Evolutionary conservation across 2,113 vertebrate species (phyloP).

Genomic region (Dasyornis broadbenti): DNA sequence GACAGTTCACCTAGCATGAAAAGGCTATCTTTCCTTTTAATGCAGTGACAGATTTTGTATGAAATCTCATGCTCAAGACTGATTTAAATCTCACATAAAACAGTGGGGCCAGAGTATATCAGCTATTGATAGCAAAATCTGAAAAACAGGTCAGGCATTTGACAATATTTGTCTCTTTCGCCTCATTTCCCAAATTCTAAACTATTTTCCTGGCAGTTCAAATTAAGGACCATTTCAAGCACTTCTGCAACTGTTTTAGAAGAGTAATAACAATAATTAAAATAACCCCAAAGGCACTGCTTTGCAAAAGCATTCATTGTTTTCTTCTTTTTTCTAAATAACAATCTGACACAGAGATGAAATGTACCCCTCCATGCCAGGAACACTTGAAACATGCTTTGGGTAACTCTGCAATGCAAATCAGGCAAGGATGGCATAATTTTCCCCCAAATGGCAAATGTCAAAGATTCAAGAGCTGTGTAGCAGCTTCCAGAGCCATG

Average conservation of each 20-base stretch:
- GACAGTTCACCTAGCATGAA: neutral
- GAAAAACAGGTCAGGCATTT: constrained; percentile 16
- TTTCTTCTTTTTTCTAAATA: neutral
- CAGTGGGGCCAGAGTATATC: neutral
- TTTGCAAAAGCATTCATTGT: neutral
- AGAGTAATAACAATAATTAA: neutral
- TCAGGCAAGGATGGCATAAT: neutral
- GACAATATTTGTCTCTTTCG: constrained; percentile 1
- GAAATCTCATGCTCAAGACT: neutral
- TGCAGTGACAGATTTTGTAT: neutral
- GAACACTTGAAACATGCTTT: neutral
- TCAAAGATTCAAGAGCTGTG: neutral
- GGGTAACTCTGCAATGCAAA: neutral
- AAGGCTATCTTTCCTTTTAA: constrained; percentile 7
- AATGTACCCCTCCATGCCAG: neutral
- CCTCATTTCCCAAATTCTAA: constrained; percentile 7
- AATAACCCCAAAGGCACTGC: neutral
- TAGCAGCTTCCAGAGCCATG: neutral
- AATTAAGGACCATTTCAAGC: constrained; percentile 18
- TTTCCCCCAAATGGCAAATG: neutral
- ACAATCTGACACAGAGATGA: neutral
- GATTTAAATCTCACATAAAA: constrained; percentile 4
- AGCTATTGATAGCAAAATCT: neutral
- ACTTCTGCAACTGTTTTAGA: constrained; percentile 12
- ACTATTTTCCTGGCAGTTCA: constrained; percentile 19